Evolutionary conservation across 2,888 invertebrate genomes (phyloP).

Genomic region (Anthrax anthrax): DNA sequence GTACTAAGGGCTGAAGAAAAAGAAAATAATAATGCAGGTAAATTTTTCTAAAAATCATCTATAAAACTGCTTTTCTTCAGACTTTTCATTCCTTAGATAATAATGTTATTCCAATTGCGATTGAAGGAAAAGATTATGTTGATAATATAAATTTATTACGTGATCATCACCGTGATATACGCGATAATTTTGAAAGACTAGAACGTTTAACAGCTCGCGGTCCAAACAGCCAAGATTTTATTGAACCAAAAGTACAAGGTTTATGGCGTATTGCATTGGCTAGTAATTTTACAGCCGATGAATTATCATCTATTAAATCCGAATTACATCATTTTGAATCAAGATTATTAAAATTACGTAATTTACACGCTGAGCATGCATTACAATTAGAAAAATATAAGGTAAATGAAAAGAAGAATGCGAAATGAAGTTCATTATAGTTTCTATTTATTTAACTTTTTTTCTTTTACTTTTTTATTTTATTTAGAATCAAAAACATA

Average conservation of each 20-base stretch:
- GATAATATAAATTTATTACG: constrained; percentile 56
- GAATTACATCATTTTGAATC: constrained; percentile 71
- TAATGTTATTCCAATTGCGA: constrained; percentile 34
- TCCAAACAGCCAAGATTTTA: constrained; percentile 70
- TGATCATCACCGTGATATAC: constrained; percentile 57
- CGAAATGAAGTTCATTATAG: neutral
- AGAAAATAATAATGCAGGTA: constrained; percentile 22
- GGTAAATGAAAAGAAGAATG: constrained; percentile 22
- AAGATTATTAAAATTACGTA: constrained; percentile 65
- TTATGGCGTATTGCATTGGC: constrained; percentile 72
- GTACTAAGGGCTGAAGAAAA: constrained; percentile 44
- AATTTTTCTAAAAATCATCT: neutral
- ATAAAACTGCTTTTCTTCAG: neutral
- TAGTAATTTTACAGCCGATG: constrained; percentile 65
- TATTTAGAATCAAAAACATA: constrained; percentile 39
- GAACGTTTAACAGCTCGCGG: constrained; percentile 60
- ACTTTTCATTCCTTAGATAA: constrained; percentile 15
- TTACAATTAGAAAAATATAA: constrained; percentile 53
- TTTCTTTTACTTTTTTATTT: constrained; percentile 1
- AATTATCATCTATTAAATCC: constrained; percentile 69
- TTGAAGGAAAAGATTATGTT: constrained; percentile 40
- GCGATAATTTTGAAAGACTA: constrained; percentile 64
- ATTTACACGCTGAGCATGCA: constrained; percentile 68
- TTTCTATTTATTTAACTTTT: neutral
- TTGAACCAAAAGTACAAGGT: constrained; percentile 80